A percentile compares a stretch with the other conserved stretches of the same genome.
These are phyloP conservation scores for Sciurus carolinensis DNA, from an alignment of 2,797 vertebrate genomes.

Conservation along the genomic window DNA sequence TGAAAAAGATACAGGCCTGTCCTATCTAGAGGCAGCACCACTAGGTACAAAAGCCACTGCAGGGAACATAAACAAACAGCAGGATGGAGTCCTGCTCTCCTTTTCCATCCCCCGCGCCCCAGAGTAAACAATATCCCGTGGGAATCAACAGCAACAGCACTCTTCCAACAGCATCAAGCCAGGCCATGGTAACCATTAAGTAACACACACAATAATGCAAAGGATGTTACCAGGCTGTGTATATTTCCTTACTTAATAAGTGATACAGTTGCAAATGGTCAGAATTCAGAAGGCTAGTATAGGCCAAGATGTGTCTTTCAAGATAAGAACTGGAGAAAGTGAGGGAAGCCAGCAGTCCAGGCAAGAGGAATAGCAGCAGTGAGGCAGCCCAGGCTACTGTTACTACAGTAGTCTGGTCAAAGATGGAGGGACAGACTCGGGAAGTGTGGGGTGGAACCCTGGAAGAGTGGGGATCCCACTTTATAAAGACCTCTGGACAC, in stretches of 20 bases:
- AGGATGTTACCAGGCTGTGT: background rate
- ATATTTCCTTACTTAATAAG: background rate
- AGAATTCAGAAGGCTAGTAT: background rate
- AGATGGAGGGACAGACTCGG: background rate
- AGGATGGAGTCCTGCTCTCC: background rate
- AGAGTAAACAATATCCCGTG: background rate
- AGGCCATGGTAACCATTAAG: background rate
- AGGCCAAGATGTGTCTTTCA: background rate
- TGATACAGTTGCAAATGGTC: background rate
- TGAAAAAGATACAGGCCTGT: rapidly evolving
- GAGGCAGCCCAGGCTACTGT: background rate
- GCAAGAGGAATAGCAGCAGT: background rate
- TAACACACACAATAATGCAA: background rate
- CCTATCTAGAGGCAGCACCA: background rate
- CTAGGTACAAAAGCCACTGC: background rate
- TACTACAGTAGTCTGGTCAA: rapidly evolving
- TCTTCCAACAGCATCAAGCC: background rate
- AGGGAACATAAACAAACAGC: too few relatives aligned
- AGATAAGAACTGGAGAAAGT: background rate
- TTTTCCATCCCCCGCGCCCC: background rate
- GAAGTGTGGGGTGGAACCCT: background rate
- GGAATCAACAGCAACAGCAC: background rate
- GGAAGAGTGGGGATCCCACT: background rate
- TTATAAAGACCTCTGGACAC: background rate
- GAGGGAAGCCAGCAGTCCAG: background rate